Evolutionary conservation across 1,140 invertebrate species (phyloP).

Genomic region (Schlechtendalia chinensis): DNA sequence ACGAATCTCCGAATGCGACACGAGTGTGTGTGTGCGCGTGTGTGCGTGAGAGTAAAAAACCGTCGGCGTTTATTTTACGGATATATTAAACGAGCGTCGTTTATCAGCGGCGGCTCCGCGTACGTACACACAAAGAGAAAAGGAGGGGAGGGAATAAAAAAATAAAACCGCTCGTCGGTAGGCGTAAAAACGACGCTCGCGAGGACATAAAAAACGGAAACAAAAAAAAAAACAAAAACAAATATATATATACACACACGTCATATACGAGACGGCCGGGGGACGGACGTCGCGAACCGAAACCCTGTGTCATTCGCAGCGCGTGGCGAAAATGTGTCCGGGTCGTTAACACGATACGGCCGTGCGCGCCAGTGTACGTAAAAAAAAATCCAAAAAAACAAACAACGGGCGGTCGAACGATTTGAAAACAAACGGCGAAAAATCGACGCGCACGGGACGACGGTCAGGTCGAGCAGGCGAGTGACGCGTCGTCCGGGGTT

Average conservation of each 20-base stretch:
- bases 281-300: conserved; percentile 14
- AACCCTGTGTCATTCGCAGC: conserved; percentile 40
- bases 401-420: too few relatives aligned
- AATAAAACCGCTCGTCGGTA: conserved; percentile 37
- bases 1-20: background rate
- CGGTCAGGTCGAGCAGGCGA: too few relatives aligned
- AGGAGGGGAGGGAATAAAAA: background rate
- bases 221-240: too few relatives aligned
- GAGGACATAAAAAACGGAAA: too few relatives aligned
- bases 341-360: conserved; percentile 43
- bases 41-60: background rate
- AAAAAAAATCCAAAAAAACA: too few relatives aligned
- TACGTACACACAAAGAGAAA: background rate
- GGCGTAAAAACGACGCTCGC: conserved; percentile 30
- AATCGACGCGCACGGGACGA: too few relatives aligned
- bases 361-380: background rate
- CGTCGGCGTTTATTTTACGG: conserved; percentile 21
- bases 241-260: too few relatives aligned
- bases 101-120: conserved; percentile 1
- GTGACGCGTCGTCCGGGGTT: too few relatives aligned
- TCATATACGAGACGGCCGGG: too few relatives aligned
- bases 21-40: background rate
- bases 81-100: conserved; percentile 45
- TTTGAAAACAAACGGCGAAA: too few relatives aligned
- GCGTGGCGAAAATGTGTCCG: conserved; percentile 23